A percentile compares a stretch with the other conserved stretches of the same genome.
These are phyloP conservation scores for Perca schrenkii DNA, from an alignment of 2,113 vertebrate species.

Conservation along the genomic window DNA sequence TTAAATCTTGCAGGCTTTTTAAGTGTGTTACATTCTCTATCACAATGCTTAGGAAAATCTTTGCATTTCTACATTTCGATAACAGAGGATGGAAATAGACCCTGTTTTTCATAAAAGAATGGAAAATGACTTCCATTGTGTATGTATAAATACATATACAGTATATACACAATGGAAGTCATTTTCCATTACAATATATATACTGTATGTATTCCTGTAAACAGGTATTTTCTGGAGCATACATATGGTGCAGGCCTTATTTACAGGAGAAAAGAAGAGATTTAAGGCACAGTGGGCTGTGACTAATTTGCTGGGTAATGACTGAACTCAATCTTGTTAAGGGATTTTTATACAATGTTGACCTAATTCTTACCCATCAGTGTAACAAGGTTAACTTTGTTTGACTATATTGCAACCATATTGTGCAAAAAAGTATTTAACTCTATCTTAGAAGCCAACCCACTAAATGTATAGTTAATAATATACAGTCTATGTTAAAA, in stretches of 20 bases:
- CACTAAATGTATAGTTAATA: neutral
- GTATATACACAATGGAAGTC: too few species aligned
- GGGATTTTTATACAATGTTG: conserved; percentile 23
- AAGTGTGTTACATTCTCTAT: neutral
- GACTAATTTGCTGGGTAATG: conserved; percentile 23
- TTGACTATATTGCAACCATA: neutral
- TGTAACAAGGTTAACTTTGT: neutral
- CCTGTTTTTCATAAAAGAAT: neutral
- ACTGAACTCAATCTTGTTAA: conserved; percentile 38
- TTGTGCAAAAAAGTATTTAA: neutral
- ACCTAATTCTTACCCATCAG: conserved; percentile 23
- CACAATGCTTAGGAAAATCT: neutral
- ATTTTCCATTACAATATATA: too few species aligned
- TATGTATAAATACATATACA: neutral
- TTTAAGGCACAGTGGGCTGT: neutral
- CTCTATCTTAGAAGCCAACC: neutral
- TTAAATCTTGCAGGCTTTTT: neutral
- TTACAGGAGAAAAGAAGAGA: neutral
- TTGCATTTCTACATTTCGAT: neutral
- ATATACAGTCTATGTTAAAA: too few species aligned
- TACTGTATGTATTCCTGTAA: neutral
- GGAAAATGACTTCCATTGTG: neutral
- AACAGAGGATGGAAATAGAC: neutral
- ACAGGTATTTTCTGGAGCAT: neutral
- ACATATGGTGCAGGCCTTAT: neutral